Percentiles rank a stretch among this genome's conserved stretches.
phyloP scores from a whole-genome alignment of 2,888 invertebrate genomes.

The Apamea crenata region DNA sequence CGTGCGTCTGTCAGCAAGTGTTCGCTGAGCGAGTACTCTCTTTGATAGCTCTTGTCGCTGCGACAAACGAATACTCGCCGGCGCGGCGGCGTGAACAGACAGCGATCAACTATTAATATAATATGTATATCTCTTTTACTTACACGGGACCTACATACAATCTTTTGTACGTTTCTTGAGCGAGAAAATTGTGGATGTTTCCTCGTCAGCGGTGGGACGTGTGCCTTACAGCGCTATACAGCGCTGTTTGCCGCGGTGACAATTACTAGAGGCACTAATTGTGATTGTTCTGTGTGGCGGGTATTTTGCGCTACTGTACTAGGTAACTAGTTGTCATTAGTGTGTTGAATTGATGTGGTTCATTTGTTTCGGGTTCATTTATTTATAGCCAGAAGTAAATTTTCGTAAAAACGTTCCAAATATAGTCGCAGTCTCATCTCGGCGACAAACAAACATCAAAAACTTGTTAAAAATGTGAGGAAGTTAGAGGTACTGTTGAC shows the following conservation, averaged over 20 bases:
- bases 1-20: background rate
- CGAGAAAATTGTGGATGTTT: background rate
- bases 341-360: slow-evolving; percentile 6
- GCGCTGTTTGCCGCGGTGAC: slow-evolving; percentile 7
- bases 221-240: slow-evolving; percentile 10
- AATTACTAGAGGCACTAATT: slow-evolving; percentile 31
- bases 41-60: background rate
- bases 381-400: background rate
- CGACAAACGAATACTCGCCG: background rate
- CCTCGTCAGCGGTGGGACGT: background rate
- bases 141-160: background rate
- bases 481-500: too few relatives aligned
- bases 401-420: too few relatives aligned
- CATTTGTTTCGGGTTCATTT: slow-evolving; percentile 18
- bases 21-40: background rate
- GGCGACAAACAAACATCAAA: too few relatives aligned
- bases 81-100: background rate
- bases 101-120: background rate
- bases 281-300: slow-evolving; percentile 19
- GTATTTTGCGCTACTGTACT: background rate
- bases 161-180: background rate
- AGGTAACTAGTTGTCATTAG: slow-evolving; percentile 11
- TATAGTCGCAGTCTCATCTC: too few relatives aligned
- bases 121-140: background rate
- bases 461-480: too few relatives aligned